Conservation (phyloP, 2,888 invertebrate species). For the Heliconius erato region DNA sequence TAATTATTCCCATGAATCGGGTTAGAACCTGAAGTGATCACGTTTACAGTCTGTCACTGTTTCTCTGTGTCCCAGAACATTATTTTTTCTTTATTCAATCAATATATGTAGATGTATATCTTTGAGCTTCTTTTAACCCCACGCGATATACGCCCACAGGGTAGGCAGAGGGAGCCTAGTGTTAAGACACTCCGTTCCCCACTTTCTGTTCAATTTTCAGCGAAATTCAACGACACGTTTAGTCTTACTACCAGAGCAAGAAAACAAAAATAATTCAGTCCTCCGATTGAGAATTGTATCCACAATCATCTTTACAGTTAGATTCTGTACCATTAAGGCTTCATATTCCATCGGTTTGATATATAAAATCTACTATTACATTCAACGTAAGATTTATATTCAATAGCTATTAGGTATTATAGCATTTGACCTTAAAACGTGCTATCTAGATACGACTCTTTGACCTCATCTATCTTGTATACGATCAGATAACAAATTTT, state of each 20-base stretch:
- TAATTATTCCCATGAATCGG: too few species aligned
- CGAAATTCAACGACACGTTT: not conserved
- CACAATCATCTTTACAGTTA: not conserved
- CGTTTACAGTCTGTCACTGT: too few species aligned
- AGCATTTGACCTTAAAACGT: not conserved
- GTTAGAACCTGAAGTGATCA: too few species aligned
- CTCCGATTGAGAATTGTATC: not conserved
- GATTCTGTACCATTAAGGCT: not conserved
- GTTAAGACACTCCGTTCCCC: too few species aligned
- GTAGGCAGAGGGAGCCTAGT: too few species aligned
- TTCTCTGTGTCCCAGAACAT: too few species aligned
- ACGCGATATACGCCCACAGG: too few species aligned
- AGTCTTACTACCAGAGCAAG: not conserved
- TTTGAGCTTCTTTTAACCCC: too few species aligned
- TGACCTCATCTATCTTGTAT: constrained; percentile 18
- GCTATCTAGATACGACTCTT: not conserved
- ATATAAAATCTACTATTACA: not conserved
- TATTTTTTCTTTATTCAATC: too few species aligned
- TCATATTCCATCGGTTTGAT: too few species aligned
- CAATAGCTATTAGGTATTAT: constrained; percentile 3
- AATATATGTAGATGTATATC: too few species aligned
- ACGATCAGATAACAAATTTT: constrained; percentile 13
- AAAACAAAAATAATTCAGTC: not conserved
- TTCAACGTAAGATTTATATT: not conserved
- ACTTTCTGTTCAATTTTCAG: too few species aligned